These are phyloP conservation scores for Diadophis punctatus DNA, from an alignment of 2,113 vertebrate genomes.

Conservation along the genomic window DNA sequence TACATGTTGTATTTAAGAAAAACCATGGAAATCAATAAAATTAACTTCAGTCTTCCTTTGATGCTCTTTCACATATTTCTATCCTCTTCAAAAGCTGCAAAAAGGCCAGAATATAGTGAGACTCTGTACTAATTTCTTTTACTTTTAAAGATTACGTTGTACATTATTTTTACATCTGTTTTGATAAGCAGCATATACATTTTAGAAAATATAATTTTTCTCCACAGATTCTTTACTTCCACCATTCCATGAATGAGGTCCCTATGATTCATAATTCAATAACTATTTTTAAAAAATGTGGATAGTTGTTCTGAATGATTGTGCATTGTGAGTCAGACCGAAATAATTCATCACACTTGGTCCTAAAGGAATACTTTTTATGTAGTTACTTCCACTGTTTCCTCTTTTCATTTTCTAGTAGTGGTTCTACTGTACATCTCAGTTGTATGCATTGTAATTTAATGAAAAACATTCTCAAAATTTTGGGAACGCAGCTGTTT, in stretches of 20 bases:
- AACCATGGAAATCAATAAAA: background rate
- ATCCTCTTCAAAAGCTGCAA: background rate
- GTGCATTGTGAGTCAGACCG: background rate
- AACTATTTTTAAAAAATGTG: background rate
- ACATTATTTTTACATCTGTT: background rate
- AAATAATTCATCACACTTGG: background rate
- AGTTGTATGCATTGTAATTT: background rate
- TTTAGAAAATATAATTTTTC: background rate
- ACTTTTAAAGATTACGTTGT: background rate
- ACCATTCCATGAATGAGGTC: background rate
- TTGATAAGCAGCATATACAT: background rate
- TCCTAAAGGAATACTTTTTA: background rate
- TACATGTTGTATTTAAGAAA: background rate
- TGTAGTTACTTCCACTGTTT: background rate
- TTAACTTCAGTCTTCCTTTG: background rate
- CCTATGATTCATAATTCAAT: background rate
- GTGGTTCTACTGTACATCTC: background rate
- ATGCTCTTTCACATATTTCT: background rate
- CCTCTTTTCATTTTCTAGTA: background rate
- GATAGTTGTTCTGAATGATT: background rate
- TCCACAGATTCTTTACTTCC: background rate
- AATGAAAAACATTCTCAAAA: background rate
- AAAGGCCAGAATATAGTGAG: background rate
- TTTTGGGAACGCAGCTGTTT: background rate
- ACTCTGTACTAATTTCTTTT: background rate